Evolutionary conservation across 2,797 vertebrate genomes (phyloP).

Genomic region (Bradypodion pumilum): DNA sequence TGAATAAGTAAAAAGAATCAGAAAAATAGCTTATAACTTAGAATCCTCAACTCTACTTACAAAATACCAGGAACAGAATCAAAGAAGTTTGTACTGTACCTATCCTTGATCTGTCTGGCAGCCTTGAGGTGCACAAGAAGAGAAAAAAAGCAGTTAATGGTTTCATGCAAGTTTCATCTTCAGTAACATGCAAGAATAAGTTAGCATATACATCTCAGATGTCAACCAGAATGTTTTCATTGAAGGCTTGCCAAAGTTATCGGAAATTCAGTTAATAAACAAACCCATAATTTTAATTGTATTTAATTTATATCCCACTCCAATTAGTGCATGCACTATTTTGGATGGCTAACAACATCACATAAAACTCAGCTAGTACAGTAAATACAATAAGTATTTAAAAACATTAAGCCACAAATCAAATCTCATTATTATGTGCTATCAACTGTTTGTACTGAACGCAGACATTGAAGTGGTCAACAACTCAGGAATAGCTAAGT

Average conservation of each 20-base stretch:
- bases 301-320: too few relatives aligned
- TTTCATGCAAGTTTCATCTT: conserved; percentile 79
- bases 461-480: background rate
- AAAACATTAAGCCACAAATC: conserved; percentile 50
- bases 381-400: too few relatives aligned
- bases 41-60: conserved; percentile 58
- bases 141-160: conserved; percentile 81
- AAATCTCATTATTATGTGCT: conserved; percentile 36
- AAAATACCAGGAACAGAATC: conserved; percentile 64
- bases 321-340: too few relatives aligned
- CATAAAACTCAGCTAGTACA: too few relatives aligned
- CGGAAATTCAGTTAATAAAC: conserved; percentile 52
- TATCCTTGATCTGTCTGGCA: conserved; percentile 95
- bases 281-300: conserved; percentile 11
- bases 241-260: conserved; percentile 39
- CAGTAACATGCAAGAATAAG: conserved; percentile 76
- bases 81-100: conserved; percentile 82
- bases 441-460: background rate
- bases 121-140: conserved; percentile 84
- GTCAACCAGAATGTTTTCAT: conserved; percentile 38
- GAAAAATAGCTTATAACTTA: conserved; percentile 16
- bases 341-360: too few relatives aligned
- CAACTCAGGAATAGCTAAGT: background rate
- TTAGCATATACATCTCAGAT: conserved; percentile 58
- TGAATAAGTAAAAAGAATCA: background rate